A percentile compares a stretch with the other conserved stretches of the same genome.
Evolutionary conservation across 2,797 vertebrate species (phyloP).

Genomic region (Myripristis jacobus): DNA sequence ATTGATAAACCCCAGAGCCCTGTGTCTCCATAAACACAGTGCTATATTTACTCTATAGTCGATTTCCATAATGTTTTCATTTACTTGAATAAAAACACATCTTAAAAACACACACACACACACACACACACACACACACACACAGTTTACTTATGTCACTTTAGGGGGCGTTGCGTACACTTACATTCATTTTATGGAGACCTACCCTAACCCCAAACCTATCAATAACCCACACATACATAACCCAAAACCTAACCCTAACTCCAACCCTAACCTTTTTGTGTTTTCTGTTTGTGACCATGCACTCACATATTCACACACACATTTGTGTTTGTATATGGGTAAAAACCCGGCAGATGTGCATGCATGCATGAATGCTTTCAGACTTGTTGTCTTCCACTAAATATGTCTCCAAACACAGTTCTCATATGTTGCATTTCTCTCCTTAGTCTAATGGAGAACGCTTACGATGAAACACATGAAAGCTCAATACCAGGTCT

Average conservation of each 20-base stretch:
- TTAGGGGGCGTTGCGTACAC: no score
- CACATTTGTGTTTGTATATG: not conserved
- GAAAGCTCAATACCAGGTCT: conserved; percentile 17
- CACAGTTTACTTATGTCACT: no score
- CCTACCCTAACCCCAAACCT: no score
- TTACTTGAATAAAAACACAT: conserved; percentile 28
- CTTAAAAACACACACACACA: conserved; percentile 13
- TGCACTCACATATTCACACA: no score
- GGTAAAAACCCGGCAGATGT: no score
- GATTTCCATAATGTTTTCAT: conserved; percentile 23
- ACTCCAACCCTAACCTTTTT: no score
- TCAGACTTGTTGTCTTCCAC: conserved; percentile 15
- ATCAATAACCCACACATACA: no score
- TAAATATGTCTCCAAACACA: conserved; percentile 28
- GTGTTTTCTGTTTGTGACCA: no score
- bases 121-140: no score
- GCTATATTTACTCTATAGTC: conserved; percentile 23
- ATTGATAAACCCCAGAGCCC: conserved; percentile 21
- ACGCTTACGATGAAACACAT: conserved; percentile 20
- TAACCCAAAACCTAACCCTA: no score
- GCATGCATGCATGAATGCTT: no score
- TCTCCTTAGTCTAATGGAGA: conserved; percentile 10
- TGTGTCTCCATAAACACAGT: conserved; percentile 39
- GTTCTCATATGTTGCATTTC: conserved; percentile 5
- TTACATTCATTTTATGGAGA: no score